phyloP scores from a whole-genome alignment of 2,113 vertebrate species.

The Charina bottae region DNA sequence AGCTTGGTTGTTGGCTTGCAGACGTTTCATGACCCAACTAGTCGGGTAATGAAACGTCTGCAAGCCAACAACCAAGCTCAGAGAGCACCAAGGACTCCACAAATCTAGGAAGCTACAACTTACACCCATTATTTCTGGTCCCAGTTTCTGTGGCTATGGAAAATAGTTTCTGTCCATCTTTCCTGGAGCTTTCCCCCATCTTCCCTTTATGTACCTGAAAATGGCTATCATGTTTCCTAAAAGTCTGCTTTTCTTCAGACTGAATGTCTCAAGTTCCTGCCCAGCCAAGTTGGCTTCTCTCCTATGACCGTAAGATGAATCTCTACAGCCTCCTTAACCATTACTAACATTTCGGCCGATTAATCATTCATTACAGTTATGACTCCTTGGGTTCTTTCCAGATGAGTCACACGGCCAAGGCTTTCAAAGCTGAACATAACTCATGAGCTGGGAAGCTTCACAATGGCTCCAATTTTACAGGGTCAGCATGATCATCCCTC shows the following conservation, averaged over 20 bases:
- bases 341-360: not conserved
- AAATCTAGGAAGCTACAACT: not conserved
- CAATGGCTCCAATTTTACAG: not conserved
- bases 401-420: not conserved
- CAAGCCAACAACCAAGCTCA: too few species aligned
- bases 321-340: not conserved
- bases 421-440: not conserved
- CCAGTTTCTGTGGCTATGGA: not conserved
- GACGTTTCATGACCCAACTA: too few species aligned
- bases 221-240: not conserved
- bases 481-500: not conserved
- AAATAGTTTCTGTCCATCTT: not conserved
- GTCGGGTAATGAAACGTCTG: too few species aligned
- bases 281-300: not conserved
- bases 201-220: not conserved
- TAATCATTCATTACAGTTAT: not conserved
- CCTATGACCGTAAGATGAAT: not conserved
- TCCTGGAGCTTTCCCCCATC: not conserved
- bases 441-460: not conserved
- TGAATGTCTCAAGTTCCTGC: not conserved
- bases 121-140: not conserved
- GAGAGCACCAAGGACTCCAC: too few species aligned
- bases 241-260: not conserved
- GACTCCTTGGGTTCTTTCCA: not conserved
- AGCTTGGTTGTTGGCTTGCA: too few species aligned